Percentiles rank a stretch among this genome's conserved stretches.
These are phyloP conservation scores for Mormyrus hasselquistii DNA, from an alignment of 2,797 vertebrate genomes.

Conservation along the genomic window DNA sequence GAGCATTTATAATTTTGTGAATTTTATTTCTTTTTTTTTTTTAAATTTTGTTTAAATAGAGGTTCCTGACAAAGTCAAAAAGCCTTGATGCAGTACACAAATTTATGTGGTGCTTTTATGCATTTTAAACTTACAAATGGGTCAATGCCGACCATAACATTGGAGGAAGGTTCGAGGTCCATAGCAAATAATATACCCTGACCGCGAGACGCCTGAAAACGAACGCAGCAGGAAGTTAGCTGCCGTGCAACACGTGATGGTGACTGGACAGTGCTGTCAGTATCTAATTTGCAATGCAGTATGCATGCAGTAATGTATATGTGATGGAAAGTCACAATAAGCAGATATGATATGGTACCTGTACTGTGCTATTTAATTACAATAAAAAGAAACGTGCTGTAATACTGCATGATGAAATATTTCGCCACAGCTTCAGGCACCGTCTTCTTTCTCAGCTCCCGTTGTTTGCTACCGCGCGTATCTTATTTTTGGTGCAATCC, in stretches of 20 bases:
- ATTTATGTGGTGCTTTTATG: no score
- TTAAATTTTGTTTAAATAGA: no score
- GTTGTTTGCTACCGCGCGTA: neutral
- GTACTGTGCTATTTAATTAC: neutral
- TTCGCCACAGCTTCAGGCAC: neutral
- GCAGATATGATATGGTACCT: neutral
- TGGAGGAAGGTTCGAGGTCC: neutral
- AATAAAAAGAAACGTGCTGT: neutral
- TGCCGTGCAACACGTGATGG: neutral
- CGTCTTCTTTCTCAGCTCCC: neutral
- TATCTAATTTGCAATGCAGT: neutral
- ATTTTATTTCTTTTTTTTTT: no score
- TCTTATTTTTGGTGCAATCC: neutral
- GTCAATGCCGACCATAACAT: no score
- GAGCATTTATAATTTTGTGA: no score
- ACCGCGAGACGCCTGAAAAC: neutral
- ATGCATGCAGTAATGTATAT: neutral
- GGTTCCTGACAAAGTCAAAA: no score
- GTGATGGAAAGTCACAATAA: neutral
- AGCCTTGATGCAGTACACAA: no score
- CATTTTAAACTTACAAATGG: no score
- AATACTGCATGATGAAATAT: neutral
- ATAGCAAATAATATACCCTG: neutral
- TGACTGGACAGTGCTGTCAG: neutral
- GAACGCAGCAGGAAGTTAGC: neutral